Evolutionary conservation across 2,888 invertebrate species (phyloP).

Genomic region (Chesias legatella): DNA sequence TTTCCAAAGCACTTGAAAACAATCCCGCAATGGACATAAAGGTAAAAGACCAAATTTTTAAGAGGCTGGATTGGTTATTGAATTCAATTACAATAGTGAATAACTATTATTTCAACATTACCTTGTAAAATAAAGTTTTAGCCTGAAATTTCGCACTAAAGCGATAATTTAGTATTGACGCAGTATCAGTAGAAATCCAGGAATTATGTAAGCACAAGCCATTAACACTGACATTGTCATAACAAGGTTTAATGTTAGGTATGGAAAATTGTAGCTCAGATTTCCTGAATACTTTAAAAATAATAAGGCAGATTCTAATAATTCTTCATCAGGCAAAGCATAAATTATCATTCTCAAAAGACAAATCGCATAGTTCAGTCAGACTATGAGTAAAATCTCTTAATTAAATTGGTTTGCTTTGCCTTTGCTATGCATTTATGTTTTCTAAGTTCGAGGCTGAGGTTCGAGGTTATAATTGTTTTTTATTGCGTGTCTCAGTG

Average conservation of each 20-base stretch:
- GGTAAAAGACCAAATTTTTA: conserved; percentile 36
- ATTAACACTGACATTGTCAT: conserved; percentile 14
- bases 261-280: not conserved
- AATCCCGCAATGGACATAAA: conserved; percentile 53
- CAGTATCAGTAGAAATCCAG: conserved; percentile 20
- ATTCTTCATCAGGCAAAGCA: no score
- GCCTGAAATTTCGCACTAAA: conserved; percentile 15
- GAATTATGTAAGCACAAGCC: conserved; percentile 13
- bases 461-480: no score
- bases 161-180: conserved; percentile 21
- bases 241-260: conserved; percentile 5
- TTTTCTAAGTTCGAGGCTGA: no score
- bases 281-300: not conserved
- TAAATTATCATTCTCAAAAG: no score
- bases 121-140: conserved; percentile 1
- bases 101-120: not conserved
- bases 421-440: no score
- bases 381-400: no score
- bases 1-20: conserved; percentile 56
- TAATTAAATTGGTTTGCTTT: no score
- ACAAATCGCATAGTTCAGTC: no score
- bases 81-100: not conserved
- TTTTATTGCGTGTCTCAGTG: no score
- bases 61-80: not conserved
- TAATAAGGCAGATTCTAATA: no score